Conservation (phyloP, 2,888 invertebrate genomes). For the Parnassius orleans region DNA sequence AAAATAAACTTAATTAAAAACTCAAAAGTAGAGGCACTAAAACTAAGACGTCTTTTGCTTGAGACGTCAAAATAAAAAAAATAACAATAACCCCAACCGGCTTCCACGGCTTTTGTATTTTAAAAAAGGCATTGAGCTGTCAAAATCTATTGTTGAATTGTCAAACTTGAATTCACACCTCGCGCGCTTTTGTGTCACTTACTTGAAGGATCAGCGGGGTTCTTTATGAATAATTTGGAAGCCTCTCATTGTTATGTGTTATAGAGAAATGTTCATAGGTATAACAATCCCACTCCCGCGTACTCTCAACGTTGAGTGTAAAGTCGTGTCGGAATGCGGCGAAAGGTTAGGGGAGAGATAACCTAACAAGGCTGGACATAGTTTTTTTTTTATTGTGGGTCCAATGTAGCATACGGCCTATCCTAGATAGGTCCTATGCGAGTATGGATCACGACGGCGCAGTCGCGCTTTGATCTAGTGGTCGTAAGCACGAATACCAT, state of each 20-base stretch:
- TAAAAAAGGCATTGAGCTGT: constrained; percentile 22
- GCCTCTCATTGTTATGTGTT: neutral
- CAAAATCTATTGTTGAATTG: constrained; percentile 17
- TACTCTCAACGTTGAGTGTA: too few species aligned
- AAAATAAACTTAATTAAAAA: too few species aligned
- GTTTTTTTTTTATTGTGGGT: too few species aligned
- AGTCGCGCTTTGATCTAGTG: too few species aligned
- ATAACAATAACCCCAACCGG: constrained; percentile 16
- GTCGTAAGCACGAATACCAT: too few species aligned
- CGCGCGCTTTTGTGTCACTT: constrained; percentile 11
- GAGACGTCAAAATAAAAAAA: constrained; percentile 14
- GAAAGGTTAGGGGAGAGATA: too few species aligned
- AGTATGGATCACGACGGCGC: too few species aligned
- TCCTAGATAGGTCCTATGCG: too few species aligned
- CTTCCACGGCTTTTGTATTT: constrained; percentile 7
- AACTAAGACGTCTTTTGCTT: constrained; percentile 3
- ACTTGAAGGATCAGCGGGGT: constrained; percentile 5
- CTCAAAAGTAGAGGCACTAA: constrained; percentile 2
- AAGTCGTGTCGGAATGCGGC: too few species aligned
- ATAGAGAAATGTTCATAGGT: neutral
- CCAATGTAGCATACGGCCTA: too few species aligned
- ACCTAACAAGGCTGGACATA: too few species aligned
- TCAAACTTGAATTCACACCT: constrained; percentile 21
- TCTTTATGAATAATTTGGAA: constrained; percentile 5
- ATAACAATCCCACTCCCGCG: too few species aligned